Conservation (phyloP, 2,888 invertebrate genomes). For the Oxystoma pomonae region DNA sequence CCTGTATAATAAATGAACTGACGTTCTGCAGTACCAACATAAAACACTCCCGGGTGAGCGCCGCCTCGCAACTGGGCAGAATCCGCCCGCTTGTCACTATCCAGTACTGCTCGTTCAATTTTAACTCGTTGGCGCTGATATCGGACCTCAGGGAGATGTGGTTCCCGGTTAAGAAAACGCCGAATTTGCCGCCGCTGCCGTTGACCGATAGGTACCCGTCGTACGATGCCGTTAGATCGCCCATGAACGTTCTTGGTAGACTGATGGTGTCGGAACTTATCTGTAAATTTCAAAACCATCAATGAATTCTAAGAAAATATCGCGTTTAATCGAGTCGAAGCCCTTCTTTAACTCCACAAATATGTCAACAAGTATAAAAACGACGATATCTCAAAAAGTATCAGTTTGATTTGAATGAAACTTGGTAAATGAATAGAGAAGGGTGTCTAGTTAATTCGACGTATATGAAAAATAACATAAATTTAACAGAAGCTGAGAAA, state of each 20-base stretch:
- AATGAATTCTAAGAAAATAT: no score
- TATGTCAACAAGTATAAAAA: no score
- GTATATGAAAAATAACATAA: no score
- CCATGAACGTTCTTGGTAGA: conserved; percentile 75
- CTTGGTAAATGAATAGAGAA: no score
- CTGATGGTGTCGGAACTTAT: conserved; percentile 38
- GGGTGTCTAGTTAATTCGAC: no score
- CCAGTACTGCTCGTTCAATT: conserved; percentile 80
- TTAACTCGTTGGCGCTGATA: conserved; percentile 42
- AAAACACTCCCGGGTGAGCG: conserved; percentile 70
- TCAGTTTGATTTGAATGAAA: no score
- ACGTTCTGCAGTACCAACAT: conserved; percentile 92
- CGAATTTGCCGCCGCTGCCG: conserved; percentile 57
- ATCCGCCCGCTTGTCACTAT: conserved; percentile 38
- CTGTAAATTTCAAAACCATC: conserved; percentile 9
- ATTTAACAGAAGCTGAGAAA: no score
- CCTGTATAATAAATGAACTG: conserved; percentile 66
- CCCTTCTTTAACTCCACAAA: no score
- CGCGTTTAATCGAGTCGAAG: no score
- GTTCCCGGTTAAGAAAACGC: conserved; percentile 73
- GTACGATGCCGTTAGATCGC: conserved; percentile 87
- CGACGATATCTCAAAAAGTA: no score
- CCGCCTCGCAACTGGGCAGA: conserved; percentile 46
- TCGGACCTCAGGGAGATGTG: conserved; percentile 48
- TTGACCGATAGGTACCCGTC: conserved; percentile 82